Percentiles rank a stretch among this genome's conserved stretches.
Evolutionary conservation across 2,113 vertebrate species (phyloP).

Genomic region (Nyctibius bracteatus): DNA sequence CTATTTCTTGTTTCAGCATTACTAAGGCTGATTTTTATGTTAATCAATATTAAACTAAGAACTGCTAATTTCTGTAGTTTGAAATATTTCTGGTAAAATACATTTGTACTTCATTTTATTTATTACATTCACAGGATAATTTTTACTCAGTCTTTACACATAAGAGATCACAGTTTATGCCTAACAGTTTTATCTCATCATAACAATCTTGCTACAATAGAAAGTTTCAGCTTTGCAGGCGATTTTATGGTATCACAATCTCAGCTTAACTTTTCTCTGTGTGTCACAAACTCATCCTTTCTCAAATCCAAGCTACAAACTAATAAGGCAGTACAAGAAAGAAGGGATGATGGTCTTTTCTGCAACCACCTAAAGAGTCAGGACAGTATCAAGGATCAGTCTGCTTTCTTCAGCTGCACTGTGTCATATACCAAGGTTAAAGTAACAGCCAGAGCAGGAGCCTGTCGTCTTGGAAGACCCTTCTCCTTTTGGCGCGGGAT

Average conservation of each 20-base stretch:
- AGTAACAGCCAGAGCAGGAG: background rate
- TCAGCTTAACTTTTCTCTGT: background rate
- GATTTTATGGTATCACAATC: background rate
- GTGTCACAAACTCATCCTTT: background rate
- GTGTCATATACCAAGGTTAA: fast-evolving
- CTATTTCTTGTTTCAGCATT: background rate
- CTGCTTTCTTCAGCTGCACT: background rate
- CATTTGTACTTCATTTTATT: background rate
- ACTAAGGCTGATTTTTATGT: background rate
- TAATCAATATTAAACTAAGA: background rate
- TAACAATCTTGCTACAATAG: background rate
- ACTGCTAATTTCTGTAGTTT: background rate
- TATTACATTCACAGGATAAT: background rate
- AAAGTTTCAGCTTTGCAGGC: background rate
- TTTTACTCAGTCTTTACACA: background rate
- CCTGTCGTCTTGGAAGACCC: background rate
- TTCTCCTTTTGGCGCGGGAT: background rate
- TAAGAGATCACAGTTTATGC: background rate
- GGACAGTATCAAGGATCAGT: background rate
- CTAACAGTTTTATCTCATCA: background rate
- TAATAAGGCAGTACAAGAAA: background rate
- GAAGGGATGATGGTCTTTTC: background rate
- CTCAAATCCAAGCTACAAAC: background rate
- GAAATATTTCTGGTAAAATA: background rate
- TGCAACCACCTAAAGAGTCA: background rate